phyloP scores from a whole-genome alignment of 2,888 invertebrate genomes.

The Pristionchus mayeri region DNA sequence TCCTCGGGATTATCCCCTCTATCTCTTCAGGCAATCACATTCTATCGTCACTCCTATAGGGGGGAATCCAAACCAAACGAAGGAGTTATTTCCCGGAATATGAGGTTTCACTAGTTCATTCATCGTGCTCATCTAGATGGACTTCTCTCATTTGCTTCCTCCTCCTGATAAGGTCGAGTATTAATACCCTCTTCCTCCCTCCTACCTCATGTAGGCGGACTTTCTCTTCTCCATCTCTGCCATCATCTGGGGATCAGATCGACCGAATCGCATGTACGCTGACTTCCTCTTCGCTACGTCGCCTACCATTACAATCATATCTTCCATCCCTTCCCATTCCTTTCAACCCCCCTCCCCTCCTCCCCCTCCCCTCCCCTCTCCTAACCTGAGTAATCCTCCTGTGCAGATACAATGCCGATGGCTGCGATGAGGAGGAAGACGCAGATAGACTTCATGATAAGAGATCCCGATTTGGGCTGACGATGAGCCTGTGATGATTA shows the following conservation, averaged over 20 bases:
- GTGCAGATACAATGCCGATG: neutral
- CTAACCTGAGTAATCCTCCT: neutral
- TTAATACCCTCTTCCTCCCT: neutral
- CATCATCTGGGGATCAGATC: conserved; percentile 60
- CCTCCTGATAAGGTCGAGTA: conserved; percentile 19
- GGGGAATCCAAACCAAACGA: too few relatives aligned
- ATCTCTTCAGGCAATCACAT: conserved; percentile 15
- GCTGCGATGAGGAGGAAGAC: neutral
- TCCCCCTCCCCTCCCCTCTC: neutral
- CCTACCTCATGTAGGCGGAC: conserved; percentile 51
- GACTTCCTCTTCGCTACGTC: conserved; percentile 69
- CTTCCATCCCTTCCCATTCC: neutral
- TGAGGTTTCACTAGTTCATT: neutral
- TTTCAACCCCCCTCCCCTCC: neutral
- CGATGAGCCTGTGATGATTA: neutral
- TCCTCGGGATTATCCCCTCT: neutral
- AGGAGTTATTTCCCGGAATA: too few relatives aligned
- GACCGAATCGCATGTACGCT: conserved; percentile 71
- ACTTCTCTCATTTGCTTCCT: too few relatives aligned
- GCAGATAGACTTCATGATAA: neutral
- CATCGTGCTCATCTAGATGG: too few relatives aligned
- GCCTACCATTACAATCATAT: conserved; percentile 15
- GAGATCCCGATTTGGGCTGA: conserved; percentile 9
- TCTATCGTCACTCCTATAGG: neutral
- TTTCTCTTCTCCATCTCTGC: conserved; percentile 64